Evolutionary conservation across 1,140 invertebrate genomes (phyloP).

Genomic region (Apis mellifera): DNA sequence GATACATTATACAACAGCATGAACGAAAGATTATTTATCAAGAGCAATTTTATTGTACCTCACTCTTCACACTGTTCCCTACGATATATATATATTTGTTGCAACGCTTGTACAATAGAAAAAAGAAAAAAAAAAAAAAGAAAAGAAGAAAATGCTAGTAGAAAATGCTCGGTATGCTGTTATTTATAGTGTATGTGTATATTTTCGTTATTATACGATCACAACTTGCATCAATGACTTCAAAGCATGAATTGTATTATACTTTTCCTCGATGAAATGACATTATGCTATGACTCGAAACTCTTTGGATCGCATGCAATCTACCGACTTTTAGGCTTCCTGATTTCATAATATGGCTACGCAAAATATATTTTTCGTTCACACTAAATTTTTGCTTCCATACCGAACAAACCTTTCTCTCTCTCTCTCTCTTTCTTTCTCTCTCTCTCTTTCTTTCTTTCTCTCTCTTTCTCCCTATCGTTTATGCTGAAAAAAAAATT

Average conservation of each 20-base stretch:
- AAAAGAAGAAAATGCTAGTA: constrained; percentile 9
- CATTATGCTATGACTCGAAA: constrained; percentile 63
- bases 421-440: too few species aligned
- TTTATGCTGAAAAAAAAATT: constrained; percentile 29
- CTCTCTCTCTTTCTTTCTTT: background rate
- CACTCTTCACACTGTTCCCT: background rate
- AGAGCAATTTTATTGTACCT: background rate
- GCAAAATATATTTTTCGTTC: constrained; percentile 58
- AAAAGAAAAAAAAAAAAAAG: too few species aligned
- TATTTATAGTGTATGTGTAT: constrained; percentile 18
- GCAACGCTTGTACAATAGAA: constrained; percentile 33
- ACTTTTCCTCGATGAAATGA: constrained; percentile 22
- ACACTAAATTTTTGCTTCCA: constrained; percentile 52
- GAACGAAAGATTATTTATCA: constrained; percentile 6
- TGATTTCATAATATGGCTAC: constrained; percentile 62
- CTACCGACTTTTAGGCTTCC: constrained; percentile 79
- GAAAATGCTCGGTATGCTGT: constrained; percentile 29
- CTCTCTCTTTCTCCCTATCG: constrained; percentile 17
- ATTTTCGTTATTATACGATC: constrained; percentile 19
- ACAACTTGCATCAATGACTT: background rate
- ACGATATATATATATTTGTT: constrained; percentile 1
- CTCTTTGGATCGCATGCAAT: constrained; percentile 79
- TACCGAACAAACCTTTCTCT: constrained; percentile 8
- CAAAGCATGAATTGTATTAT: constrained; percentile 47
- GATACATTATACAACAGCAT: constrained; percentile 13